Evolutionary conservation across 2,113 vertebrate species (phyloP).

Genomic region (Pelvicachromis taeniatus): DNA sequence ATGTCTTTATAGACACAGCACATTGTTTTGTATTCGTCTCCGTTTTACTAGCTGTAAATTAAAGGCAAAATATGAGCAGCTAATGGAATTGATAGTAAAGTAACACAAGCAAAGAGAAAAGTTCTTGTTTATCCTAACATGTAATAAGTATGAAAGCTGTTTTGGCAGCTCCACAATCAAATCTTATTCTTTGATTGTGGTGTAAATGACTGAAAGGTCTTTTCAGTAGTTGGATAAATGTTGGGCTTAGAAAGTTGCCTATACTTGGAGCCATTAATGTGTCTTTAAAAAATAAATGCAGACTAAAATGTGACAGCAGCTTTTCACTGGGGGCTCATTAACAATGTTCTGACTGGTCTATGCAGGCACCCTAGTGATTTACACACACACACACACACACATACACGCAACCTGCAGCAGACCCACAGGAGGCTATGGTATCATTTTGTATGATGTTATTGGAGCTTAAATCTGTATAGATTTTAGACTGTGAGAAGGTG

Average conservation of each 20-base stretch:
- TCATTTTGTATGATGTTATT: not conserved
- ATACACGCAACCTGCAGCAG: not conserved
- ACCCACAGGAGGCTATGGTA: not conserved
- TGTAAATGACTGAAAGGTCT: not conserved
- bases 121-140: not conserved
- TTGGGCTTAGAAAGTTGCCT: not conserved
- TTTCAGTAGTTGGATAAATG: not conserved
- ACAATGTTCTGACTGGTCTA: not conserved
- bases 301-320: conserved; percentile 25
- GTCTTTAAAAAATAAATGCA: conserved; percentile 43
- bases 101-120: not conserved
- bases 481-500: not conserved
- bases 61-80: not conserved
- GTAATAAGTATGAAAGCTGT: not conserved
- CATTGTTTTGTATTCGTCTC: not conserved
- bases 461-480: not conserved
- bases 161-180: not conserved
- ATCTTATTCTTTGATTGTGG: not conserved
- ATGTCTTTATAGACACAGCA: too few relatives aligned
- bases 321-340: conserved; percentile 64
- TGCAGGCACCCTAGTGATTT: conserved; percentile 3
- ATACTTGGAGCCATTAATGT: conserved; percentile 11
- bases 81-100: not conserved
- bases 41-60: not conserved
- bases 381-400: not conserved